Percentiles rank a stretch among this genome's conserved stretches.
phyloP scores from a whole-genome alignment of 2,797 vertebrate genomes.

The Synaphobranchus kaupii region DNA sequence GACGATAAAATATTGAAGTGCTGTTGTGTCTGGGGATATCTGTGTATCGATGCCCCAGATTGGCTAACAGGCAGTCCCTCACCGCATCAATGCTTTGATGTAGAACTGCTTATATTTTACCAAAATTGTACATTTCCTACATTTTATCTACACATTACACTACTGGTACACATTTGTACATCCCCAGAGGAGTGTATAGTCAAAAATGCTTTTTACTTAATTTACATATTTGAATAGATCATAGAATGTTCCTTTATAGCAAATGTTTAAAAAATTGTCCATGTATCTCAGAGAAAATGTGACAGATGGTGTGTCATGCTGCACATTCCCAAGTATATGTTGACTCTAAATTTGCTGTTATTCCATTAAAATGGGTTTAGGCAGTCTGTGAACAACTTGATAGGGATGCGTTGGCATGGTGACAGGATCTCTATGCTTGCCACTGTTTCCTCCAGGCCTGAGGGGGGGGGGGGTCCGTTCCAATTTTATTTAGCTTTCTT shows the following conservation, averaged over 20 bases:
- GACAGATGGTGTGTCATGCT: background rate
- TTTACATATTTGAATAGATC: too few species aligned
- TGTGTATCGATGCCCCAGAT: background rate
- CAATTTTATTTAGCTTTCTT: too few species aligned
- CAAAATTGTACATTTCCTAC: background rate
- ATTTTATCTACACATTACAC: background rate
- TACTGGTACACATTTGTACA: too few species aligned
- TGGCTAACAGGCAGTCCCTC: background rate
- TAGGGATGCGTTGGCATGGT: background rate
- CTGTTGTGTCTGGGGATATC: background rate
- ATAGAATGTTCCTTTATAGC: too few species aligned
- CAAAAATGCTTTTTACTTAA: too few species aligned
- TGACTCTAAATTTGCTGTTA: background rate
- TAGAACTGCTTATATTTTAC: background rate
- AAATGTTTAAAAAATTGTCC: background rate
- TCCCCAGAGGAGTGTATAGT: too few species aligned
- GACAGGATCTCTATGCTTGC: background rate
- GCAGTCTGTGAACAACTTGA: background rate
- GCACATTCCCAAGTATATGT: background rate
- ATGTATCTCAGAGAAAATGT: background rate
- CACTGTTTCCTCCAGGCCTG: background rate
- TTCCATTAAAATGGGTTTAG: background rate
- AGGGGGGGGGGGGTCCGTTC: background rate
- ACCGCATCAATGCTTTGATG: background rate
- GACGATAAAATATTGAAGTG: background rate